Evolutionary conservation across 2,113 vertebrate species (phyloP).

Genomic region (Lophius piscatorius): DNA sequence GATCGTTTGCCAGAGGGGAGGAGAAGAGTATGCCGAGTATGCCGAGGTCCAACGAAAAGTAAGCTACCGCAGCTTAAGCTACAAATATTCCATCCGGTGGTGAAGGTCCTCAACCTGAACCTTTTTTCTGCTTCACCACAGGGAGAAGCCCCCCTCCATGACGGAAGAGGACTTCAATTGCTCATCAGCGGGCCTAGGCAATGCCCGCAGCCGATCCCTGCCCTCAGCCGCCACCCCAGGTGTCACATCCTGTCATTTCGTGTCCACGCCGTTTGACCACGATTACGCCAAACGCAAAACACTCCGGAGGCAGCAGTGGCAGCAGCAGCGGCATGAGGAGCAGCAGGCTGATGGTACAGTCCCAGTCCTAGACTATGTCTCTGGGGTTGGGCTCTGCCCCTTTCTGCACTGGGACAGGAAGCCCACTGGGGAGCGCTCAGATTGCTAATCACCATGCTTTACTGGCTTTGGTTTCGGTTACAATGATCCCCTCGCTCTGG

Average conservation of each 20-base stretch:
- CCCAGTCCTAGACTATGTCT: constrained; percentile 90
- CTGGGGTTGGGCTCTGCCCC: constrained; percentile 75
- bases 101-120: not conserved
- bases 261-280: constrained; percentile 98
- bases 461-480: constrained; percentile 74
- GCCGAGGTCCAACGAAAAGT: constrained; percentile 93
- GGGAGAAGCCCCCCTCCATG: constrained; percentile 90
- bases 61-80: constrained; percentile 56
- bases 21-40: constrained; percentile 94
- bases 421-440: constrained; percentile 59
- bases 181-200: constrained; percentile 84
- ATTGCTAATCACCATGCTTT: constrained; percentile 67
- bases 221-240: constrained; percentile 93
- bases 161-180: constrained; percentile 93
- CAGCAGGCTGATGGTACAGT: constrained; percentile 98
- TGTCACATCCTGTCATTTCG: constrained; percentile 98
- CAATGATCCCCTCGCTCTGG: constrained; percentile 74
- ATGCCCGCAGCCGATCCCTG: constrained; percentile 77
- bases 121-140: constrained; percentile 50
- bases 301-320: constrained; percentile 86
- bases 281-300: constrained; percentile 99
- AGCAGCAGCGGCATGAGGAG: constrained; percentile 83
- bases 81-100: not conserved
- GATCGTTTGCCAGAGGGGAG: constrained; percentile 94
- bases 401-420: constrained; percentile 68